These are phyloP conservation scores for Thamnaconus septentrionalis DNA, from an alignment of 2,113 vertebrate species.

Conservation along the genomic window DNA sequence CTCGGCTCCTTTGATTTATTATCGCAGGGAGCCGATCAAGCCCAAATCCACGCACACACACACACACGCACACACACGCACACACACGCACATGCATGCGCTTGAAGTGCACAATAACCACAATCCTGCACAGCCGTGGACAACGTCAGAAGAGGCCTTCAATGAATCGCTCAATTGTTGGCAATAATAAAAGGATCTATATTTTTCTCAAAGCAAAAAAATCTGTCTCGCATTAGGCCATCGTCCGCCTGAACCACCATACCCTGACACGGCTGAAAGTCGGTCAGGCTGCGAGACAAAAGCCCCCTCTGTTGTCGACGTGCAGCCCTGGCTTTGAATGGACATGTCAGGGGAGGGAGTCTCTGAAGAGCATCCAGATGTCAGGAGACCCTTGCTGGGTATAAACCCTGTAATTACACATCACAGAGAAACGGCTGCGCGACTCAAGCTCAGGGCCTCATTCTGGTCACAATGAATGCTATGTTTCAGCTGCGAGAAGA, in stretches of 20 bases:
- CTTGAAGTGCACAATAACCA: conserved; percentile 27
- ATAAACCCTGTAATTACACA: conserved; percentile 43
- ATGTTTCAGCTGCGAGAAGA: conserved; percentile 43
- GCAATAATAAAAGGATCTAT: conserved; percentile 69
- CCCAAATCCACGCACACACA: conserved; percentile 14
- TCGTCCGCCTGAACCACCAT: conserved; percentile 44
- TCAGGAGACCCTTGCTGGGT: conserved; percentile 37
- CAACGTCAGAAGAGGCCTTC: conserved; percentile 57
- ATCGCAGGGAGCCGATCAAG: conserved; percentile 33
- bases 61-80: conserved; percentile 10
- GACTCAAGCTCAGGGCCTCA: conserved; percentile 62
- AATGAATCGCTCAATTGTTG: conserved; percentile 74
- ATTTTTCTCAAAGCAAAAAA: conserved; percentile 55
- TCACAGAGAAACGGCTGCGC: conserved; percentile 53
- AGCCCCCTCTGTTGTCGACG: conserved; percentile 58
- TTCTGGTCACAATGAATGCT: conserved; percentile 35
- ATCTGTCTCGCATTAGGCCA: conserved; percentile 67
- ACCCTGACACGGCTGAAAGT: conserved; percentile 50
- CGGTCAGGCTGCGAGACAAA: conserved; percentile 59
- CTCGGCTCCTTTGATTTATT: conserved; percentile 63
- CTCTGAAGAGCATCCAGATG: conserved; percentile 64
- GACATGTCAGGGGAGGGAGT: conserved; percentile 29
- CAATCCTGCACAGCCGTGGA: conserved; percentile 56
- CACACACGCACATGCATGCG: conserved; percentile 3
- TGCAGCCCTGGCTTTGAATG: conserved; percentile 17